These are phyloP conservation scores for Tipula lateralis DNA, from an alignment of 2,888 invertebrate genomes.

Conservation along the genomic window DNA sequence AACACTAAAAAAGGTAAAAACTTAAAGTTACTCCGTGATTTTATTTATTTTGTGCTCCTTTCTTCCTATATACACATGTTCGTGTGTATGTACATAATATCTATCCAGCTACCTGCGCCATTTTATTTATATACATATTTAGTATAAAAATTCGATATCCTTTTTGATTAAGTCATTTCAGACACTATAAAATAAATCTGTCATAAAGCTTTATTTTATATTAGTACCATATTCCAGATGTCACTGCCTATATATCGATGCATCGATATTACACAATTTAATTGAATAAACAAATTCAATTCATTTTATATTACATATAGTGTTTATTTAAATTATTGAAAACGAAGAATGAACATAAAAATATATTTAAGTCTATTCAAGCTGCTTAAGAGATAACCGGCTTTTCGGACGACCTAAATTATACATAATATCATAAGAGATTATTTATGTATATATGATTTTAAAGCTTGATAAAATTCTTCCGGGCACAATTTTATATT, in stretches of 20 bases:
- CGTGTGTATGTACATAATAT: neutral
- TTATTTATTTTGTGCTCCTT: neutral
- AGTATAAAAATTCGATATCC: neutral
- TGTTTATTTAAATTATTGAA: neutral
- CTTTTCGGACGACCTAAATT: constrained; percentile 19
- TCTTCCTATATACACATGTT: neutral
- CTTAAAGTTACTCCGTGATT: neutral
- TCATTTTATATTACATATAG: neutral
- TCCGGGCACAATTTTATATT: neutral
- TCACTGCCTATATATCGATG: neutral
- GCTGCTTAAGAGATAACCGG: neutral
- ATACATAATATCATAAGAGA: neutral
- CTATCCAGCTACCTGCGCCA: constrained; percentile 19
- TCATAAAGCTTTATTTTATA: neutral
- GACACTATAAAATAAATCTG: constrained; percentile 11
- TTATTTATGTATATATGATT: neutral
- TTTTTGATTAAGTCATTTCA: constrained; percentile 24
- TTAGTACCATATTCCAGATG: neutral
- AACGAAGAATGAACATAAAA: neutral
- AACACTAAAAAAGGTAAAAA: neutral
- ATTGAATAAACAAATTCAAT: neutral
- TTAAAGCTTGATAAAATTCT: neutral
- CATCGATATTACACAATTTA: neutral
- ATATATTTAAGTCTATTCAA: neutral
- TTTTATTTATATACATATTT: neutral